Conservation (phyloP, 1,140 invertebrate species). For the Plectrocnemia conspersa region DNA sequence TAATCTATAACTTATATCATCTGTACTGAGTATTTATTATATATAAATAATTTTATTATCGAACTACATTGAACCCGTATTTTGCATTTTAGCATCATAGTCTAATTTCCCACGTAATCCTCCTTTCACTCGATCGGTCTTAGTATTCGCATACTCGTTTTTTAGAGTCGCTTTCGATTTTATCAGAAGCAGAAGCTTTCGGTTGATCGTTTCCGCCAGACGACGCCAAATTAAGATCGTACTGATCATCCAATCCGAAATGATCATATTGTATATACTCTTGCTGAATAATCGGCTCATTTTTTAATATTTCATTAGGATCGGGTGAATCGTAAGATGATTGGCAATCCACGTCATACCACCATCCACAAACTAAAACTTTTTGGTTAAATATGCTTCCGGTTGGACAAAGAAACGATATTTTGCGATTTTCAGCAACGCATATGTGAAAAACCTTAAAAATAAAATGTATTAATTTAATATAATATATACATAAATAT, state of each 20-base stretch:
- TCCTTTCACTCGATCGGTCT: too few species aligned
- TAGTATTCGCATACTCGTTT: too few species aligned
- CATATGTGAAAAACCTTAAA: conserved; percentile 53
- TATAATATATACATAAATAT: not conserved
- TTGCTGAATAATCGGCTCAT: conserved; percentile 3
- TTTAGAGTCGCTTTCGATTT: too few species aligned
- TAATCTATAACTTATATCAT: not conserved
- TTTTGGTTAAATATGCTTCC: conserved; percentile 59
- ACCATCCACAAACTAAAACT: conserved; percentile 54
- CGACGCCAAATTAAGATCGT: conserved; percentile 30
- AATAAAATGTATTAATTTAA: not conserved
- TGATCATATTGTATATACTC: conserved; percentile 9
- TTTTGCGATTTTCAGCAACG: conserved; percentile 46
- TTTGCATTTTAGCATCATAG: too few species aligned
- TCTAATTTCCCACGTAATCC: too few species aligned
- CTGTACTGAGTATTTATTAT: too few species aligned
- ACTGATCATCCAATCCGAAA: conserved; percentile 20
- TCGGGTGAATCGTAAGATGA: conserved; percentile 12
- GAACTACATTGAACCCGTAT: too few species aligned
- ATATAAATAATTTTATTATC: too few species aligned
- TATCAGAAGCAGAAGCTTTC: too few species aligned
- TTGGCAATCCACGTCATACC: conserved; percentile 53
- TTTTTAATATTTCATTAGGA: conserved; percentile 22
- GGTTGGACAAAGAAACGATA: conserved; percentile 56
- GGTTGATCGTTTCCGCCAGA: conserved; percentile 28